Conservation (phyloP, 2,888 invertebrate species). For the Drosophila mayaguana region DNA sequence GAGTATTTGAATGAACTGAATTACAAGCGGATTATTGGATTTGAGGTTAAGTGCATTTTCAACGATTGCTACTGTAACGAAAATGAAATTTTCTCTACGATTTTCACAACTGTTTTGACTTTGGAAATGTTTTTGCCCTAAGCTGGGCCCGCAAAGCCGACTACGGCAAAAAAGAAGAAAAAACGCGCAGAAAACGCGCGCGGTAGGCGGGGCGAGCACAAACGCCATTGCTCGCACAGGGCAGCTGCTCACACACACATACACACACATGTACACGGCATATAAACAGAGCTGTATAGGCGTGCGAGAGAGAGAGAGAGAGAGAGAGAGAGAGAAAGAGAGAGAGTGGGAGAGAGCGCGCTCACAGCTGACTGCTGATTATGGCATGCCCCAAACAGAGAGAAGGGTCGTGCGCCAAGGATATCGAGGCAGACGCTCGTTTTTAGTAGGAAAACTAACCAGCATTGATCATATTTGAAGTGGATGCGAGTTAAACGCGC, state of each 20-base stretch:
- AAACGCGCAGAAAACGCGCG: constrained; percentile 58
- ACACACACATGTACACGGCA: constrained; percentile 12
- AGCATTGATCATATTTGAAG: constrained; percentile 60
- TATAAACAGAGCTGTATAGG: constrained; percentile 8
- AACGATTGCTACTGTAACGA: constrained; percentile 52
- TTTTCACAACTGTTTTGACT: constrained; percentile 72
- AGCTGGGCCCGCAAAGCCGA: constrained; percentile 23
- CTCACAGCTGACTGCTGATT: constrained; percentile 47
- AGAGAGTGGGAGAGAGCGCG: constrained; percentile 11
- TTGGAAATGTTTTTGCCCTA: constrained; percentile 39
- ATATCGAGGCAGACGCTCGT: constrained; percentile 29
- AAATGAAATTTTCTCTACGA: constrained; percentile 53
- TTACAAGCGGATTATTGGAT: constrained; percentile 82
- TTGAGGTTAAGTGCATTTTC: constrained; percentile 76
- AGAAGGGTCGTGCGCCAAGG: constrained; percentile 63
- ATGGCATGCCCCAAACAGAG: constrained; percentile 65
- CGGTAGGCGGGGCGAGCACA: constrained; percentile 72
- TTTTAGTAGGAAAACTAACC: constrained; percentile 58
- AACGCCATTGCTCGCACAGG: constrained; percentile 74
- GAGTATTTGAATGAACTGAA: constrained; percentile 59
- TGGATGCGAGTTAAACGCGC: constrained; percentile 47
- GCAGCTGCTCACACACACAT: constrained; percentile 45
- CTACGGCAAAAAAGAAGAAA: constrained; percentile 53
- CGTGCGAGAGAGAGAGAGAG: constrained; percentile 23
- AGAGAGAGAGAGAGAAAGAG: constrained; percentile 22